phyloP scores from a whole-genome alignment of 2,113 vertebrate genomes.

The Notechis scutatus region DNA sequence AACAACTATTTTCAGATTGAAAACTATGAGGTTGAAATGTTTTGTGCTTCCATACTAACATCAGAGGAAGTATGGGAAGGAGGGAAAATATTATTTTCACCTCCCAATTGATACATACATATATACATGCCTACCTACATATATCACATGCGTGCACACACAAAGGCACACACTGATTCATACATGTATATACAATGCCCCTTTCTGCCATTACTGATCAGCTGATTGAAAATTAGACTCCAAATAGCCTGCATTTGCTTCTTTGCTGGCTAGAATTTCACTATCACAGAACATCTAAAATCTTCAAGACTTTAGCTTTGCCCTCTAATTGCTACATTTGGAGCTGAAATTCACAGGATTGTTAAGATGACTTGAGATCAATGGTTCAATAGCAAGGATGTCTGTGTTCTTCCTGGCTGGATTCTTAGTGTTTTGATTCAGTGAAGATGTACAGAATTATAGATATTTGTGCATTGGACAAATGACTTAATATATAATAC shows the following conservation, averaged over 20 bases:
- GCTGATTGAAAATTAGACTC: background rate
- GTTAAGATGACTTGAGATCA: background rate
- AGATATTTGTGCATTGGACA: background rate
- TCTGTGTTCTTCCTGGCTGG: background rate
- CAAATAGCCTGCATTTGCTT: background rate
- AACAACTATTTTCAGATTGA: background rate
- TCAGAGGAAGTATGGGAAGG: background rate
- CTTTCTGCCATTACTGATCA: background rate
- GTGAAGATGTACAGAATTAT: background rate
- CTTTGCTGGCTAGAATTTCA: background rate
- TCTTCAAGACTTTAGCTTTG: background rate
- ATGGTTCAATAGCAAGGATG: background rate
- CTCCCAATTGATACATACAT: background rate
- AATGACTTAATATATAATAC: background rate
- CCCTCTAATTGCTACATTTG: background rate
- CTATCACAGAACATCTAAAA: background rate
- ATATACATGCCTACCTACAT: background rate
- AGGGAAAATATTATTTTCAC: background rate
- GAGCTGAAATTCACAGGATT: background rate
- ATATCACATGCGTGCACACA: background rate
- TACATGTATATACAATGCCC: background rate
- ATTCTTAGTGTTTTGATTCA: background rate
- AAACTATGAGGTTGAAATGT: background rate
- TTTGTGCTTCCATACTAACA: background rate
- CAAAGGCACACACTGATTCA: background rate